Evolutionary conservation across 2,113 vertebrate genomes (phyloP).

Genomic region (Tonatia bakeri): DNA sequence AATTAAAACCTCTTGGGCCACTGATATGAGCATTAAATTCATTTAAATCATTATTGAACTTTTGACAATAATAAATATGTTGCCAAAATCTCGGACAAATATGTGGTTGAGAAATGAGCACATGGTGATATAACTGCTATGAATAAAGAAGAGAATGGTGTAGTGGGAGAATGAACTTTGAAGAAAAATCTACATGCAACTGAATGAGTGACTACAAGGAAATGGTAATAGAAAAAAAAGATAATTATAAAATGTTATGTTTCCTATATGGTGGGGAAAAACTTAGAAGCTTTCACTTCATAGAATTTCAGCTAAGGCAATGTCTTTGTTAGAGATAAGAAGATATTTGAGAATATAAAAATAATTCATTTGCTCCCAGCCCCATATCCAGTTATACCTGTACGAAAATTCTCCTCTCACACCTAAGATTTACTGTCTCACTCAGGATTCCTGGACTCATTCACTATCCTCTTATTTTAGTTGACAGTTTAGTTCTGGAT

Average conservation of each 20-base stretch:
- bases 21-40: not conserved
- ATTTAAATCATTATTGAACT: not conserved
- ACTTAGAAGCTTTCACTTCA: not conserved
- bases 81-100: not conserved
- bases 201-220: not conserved
- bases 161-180: not conserved
- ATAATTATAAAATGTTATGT: not conserved
- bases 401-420: not conserved
- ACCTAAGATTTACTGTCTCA: not conserved
- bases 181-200: not conserved
- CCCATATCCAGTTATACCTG: not conserved
- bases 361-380: not conserved
- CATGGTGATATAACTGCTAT: not conserved
- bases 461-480: not conserved
- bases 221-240: not conserved
- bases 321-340: not conserved
- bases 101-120: not conserved
- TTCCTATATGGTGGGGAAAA: not conserved
- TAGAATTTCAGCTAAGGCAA: not conserved
- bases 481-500: not conserved
- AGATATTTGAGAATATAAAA: not conserved
- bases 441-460: not conserved
- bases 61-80: not conserved
- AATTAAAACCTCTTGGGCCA: not conserved
- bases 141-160: rapidly evolving